Conservation (phyloP, 2,888 invertebrate species). For the Drosophila niveifrons region DNA sequence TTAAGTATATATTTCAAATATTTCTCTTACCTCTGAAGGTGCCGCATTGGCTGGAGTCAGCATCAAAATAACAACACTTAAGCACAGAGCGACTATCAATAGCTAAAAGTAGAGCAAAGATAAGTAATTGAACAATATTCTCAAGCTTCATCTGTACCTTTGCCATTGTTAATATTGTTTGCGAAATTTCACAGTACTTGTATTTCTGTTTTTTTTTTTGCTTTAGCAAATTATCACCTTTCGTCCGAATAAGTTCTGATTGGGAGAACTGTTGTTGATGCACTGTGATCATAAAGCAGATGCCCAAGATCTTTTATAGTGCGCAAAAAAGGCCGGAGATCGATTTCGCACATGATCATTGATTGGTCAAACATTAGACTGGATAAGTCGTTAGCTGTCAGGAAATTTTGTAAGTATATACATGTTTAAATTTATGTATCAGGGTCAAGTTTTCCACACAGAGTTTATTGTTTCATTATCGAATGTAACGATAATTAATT, state of each 20-base stretch:
- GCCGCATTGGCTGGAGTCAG: conserved; percentile 31
- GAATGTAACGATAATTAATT: conserved; percentile 27
- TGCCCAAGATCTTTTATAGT: conserved; percentile 66
- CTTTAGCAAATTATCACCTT: conserved; percentile 68
- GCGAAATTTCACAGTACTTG: conserved; percentile 55
- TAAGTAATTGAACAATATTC: conserved; percentile 19
- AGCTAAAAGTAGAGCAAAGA: conserved; percentile 53
- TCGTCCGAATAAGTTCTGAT: conserved; percentile 41
- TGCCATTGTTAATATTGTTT: conserved; percentile 60
- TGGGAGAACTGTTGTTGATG: conserved; percentile 45
- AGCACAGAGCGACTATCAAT: conserved; percentile 24
- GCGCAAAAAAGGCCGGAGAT: conserved; percentile 55
- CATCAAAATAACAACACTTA: conserved; percentile 38
- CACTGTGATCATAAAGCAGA: conserved; percentile 55
- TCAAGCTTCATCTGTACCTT: conserved; percentile 53
- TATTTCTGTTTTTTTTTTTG: conserved; percentile 12
- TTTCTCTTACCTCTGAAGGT: conserved; percentile 55
- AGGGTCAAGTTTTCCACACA: conserved; percentile 39
- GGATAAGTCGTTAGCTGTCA: conserved; percentile 65
- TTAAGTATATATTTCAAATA: not conserved
- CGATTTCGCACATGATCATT: conserved; percentile 76
- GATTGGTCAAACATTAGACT: conserved; percentile 69
- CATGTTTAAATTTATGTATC: conserved; percentile 21
- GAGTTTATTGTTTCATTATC: conserved; percentile 28
- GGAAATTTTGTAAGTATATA: conserved; percentile 28